Percentiles rank a stretch among this genome's conserved stretches.
phyloP scores from a whole-genome alignment of 1,140 invertebrate species.

The Drosophila parabipectinata region DNA sequence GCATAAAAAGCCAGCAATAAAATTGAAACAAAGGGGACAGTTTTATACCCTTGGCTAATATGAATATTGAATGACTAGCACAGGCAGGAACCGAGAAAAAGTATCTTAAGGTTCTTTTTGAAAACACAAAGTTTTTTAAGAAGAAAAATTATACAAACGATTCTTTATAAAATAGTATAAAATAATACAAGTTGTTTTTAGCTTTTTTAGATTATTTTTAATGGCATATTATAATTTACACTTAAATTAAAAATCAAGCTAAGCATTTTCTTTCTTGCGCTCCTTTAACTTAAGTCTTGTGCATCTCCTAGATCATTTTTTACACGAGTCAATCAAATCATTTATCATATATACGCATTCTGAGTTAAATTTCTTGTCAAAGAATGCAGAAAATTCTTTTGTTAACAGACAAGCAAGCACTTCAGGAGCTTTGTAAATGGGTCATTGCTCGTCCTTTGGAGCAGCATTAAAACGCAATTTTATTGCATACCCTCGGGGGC shows the following conservation, averaged over 20 bases:
- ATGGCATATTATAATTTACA: too few relatives aligned
- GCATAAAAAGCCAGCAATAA: conserved; percentile 44
- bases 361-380: not conserved
- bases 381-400: not conserved
- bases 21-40: conserved; percentile 45
- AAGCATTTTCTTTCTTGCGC: too few relatives aligned
- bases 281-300: too few relatives aligned
- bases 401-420: conserved; percentile 11
- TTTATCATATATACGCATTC: not conserved
- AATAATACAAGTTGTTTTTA: not conserved
- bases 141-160: too few relatives aligned
- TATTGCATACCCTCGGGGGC: conserved; percentile 72
- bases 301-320: too few relatives aligned
- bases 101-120: not conserved
- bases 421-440: conserved; percentile 32
- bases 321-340: not conserved
- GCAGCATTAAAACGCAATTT: conserved; percentile 79
- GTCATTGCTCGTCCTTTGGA: conserved; percentile 48
- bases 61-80: conserved; percentile 44
- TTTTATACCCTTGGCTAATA: conserved; percentile 46
- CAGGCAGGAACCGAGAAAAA: conserved; percentile 5
- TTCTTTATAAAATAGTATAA: not conserved
- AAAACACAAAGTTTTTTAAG: not conserved
- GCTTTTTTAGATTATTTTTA: not conserved
- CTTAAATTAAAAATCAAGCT: too few relatives aligned